Percentiles rank a stretch among this genome's conserved stretches.
Evolutionary conservation across 2,113 vertebrate genomes (phyloP).

Genomic region (Sebastes fasciatus): DNA sequence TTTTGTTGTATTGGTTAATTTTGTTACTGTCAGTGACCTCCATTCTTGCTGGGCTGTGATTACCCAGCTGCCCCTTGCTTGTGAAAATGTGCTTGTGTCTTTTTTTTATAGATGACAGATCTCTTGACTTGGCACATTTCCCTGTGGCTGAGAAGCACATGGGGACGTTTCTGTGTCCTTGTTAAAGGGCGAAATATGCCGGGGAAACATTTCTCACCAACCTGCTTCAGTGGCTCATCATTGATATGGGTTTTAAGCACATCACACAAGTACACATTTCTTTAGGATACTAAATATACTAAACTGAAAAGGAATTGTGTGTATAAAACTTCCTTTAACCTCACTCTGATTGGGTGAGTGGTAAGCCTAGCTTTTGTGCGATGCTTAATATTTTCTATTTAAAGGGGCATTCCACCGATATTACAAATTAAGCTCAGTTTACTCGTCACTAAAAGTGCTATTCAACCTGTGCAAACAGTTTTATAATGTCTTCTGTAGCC

Average conservation of each 20-base stretch:
- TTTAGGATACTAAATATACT: conserved; percentile 1
- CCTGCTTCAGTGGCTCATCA: background rate
- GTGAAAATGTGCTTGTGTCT: conserved; percentile 56
- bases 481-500: background rate
- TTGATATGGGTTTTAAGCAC: background rate
- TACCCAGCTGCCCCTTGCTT: conserved; percentile 45
- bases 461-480: too few species aligned
- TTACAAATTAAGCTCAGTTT: too few species aligned
- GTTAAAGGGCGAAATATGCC: conserved; percentile 45
- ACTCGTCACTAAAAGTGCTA: too few species aligned
- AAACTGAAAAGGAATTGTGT: background rate
- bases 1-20: background rate
- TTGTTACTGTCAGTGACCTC: conserved; percentile 41
- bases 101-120: conserved; percentile 68
- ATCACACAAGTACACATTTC: background rate
- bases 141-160: conserved; percentile 56
- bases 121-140: conserved; percentile 74
- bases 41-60: conserved; percentile 36
- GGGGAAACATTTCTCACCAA: conserved; percentile 2
- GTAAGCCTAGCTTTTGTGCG: too few species aligned
- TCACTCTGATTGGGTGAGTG: background rate
- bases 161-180: conserved; percentile 64
- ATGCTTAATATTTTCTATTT: too few species aligned
- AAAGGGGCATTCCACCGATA: too few species aligned
- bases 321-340: background rate